Evolutionary conservation across 1,140 invertebrate species (phyloP).

Genomic region (Achatina immaculata): DNA sequence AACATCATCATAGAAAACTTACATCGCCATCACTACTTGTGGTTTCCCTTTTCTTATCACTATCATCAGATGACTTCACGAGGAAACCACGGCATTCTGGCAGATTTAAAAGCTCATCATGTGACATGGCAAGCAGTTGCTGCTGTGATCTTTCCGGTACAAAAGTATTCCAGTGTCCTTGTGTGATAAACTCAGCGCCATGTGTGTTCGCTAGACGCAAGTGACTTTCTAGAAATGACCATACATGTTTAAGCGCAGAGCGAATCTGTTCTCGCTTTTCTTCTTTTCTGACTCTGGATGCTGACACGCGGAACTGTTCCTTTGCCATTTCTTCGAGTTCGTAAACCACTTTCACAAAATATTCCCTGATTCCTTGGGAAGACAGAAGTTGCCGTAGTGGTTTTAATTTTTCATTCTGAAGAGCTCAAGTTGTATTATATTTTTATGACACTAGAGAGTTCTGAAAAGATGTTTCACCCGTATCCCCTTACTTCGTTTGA

Average conservation of each 20-base stretch:
- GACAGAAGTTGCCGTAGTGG: too few relatives aligned
- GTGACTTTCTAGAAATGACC: conserved; percentile 11
- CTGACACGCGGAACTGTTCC: background rate
- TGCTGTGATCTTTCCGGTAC: background rate
- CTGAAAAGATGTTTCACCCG: too few relatives aligned
- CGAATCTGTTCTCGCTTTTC: background rate
- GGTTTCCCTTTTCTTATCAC: background rate
- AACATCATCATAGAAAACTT: background rate
- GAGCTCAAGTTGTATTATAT: too few relatives aligned
- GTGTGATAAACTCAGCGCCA: conserved; percentile 26
- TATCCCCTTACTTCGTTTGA: too few relatives aligned
- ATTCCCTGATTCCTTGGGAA: too few relatives aligned
- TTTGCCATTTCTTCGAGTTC: too few relatives aligned
- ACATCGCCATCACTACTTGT: background rate
- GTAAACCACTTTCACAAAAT: too few relatives aligned
- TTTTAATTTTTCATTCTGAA: too few relatives aligned
- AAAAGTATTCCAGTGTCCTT: conserved; percentile 14
- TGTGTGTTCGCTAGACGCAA: conserved; percentile 21
- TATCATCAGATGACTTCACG: background rate
- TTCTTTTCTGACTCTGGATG: background rate
- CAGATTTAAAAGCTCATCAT: conserved; percentile 7
- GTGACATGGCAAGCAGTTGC: background rate
- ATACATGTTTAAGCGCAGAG: background rate
- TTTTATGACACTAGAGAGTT: too few relatives aligned
- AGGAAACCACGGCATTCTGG: background rate